Base-by-base conservation (phyloP, 2,113 vertebrate species). In the Varanus komodoensis region DNA sequence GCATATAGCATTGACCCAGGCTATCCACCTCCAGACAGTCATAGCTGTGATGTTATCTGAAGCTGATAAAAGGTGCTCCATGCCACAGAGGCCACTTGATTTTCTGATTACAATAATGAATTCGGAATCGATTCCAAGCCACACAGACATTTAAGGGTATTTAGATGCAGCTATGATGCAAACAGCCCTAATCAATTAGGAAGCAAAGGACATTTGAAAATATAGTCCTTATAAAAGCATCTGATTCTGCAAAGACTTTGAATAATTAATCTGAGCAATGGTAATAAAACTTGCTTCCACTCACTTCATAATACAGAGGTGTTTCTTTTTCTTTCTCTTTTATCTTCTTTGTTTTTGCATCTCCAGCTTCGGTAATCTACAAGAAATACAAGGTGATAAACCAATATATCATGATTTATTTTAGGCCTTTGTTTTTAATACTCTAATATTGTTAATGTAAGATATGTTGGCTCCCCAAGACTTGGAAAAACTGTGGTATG, bases 241-340 rank as follows among this genome's bases (percentile, higher is more conserved):
- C 38, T 2, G 25, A 15, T 74, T 88, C 67, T 32, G 8, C 54
- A 82, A 17, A 77, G 38, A 77, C 12, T 6, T n/a, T 61, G 27
- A 84, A 89, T 5, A n/a, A 84, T 29, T 14, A 75, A 50, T 50
- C 29, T 3, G 29, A 84, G 29, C 48, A 89, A 84, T 38, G 71
- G 25, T 52, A 81, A 25, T 27, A 69, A 27, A 75, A 78, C 34
- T 78, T 68, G 23, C 29, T 11, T 83, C 84, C 61, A 95, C 97
- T 27, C 96, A 99, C 99, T 98, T 99, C 98, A 91, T 95, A 94
- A 94, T 96, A 98, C 88, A 96, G 8, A 5, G 98, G 98, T 6
- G 44, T 3, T 44, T 69, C 80, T 83, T 74, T 74, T 0, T 34
- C 3, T 83, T 74, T 74, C 0, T 34, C 3, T 64, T 96, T 94